phyloP scores from a whole-genome alignment of 2,888 invertebrate species.

The Lutraria lutraria region DNA sequence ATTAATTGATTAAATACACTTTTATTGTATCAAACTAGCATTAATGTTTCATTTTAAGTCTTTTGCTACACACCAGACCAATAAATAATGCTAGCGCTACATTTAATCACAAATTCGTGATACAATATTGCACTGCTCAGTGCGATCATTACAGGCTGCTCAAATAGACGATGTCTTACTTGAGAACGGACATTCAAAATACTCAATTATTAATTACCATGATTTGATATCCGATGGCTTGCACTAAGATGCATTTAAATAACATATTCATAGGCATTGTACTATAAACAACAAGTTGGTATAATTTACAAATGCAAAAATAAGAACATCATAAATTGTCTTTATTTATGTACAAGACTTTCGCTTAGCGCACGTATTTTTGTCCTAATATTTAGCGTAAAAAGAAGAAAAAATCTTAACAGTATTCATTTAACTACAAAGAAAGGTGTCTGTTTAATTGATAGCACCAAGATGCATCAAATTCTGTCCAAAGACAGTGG shows the following conservation, averaged over 20 bases:
- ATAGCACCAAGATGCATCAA: slow-evolving; percentile 5
- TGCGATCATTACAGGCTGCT: background rate
- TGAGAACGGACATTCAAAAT: background rate
- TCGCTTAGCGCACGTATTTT: too few species aligned
- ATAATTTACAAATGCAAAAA: too few species aligned
- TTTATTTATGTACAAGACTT: too few species aligned
- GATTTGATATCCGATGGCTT: too few species aligned
- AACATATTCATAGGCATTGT: too few species aligned
- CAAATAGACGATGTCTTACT: background rate
- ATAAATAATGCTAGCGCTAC: background rate
- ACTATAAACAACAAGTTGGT: too few species aligned
- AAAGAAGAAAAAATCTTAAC: too few species aligned
- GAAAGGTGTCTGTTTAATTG: background rate
- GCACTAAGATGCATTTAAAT: too few species aligned
- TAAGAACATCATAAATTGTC: too few species aligned
- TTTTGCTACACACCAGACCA: background rate
- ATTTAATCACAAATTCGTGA: background rate
- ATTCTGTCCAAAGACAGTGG: background rate
- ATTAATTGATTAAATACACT: slow-evolving; percentile 16
- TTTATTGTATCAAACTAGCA: background rate
- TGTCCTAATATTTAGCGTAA: too few species aligned
- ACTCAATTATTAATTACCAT: too few species aligned
- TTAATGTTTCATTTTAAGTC: background rate
- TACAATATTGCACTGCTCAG: background rate
- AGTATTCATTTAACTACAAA: too few species aligned